These are phyloP conservation scores for Acanthacorydalis orientalis DNA, from an alignment of 2,888 invertebrate species.

Conservation along the genomic window DNA sequence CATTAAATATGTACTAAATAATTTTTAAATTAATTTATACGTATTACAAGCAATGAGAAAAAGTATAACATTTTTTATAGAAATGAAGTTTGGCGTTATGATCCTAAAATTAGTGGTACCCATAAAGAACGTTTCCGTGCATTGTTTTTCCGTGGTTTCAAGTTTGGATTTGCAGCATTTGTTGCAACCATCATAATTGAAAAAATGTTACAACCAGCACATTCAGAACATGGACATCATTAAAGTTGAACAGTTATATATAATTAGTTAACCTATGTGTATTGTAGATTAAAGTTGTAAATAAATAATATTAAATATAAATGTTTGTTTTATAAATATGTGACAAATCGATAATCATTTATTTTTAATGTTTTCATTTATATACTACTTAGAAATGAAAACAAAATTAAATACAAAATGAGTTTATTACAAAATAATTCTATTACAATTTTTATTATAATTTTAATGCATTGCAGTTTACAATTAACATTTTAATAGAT, in stretches of 20 bases:
- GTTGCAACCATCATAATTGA: constrained; percentile 34
- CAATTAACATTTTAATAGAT: no score
- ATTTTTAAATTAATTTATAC: no score
- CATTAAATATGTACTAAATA: no score
- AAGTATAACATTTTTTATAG: constrained; percentile 32
- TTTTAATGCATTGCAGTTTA: no score
- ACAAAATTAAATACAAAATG: background rate
- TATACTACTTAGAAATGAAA: background rate
- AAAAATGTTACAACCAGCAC: constrained; percentile 19
- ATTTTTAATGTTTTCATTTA: background rate
- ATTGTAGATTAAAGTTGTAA: no score
- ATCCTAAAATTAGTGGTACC: constrained; percentile 40
- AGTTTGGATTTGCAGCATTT: constrained; percentile 41
- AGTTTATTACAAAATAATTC: no score
- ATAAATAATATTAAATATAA: no score
- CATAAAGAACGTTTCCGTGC: constrained; percentile 23
- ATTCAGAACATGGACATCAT: constrained; percentile 28
- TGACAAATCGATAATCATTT: background rate
- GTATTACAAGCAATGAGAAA: no score
- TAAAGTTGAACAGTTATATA: background rate
- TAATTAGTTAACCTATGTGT: no score
- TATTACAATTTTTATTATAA: no score
- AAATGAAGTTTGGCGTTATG: constrained; percentile 72
- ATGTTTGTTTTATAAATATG: background rate
- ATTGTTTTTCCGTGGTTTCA: constrained; percentile 45